Evolutionary conservation across 2,888 invertebrate genomes (phyloP).

Genomic region (Periphyllus acericola): DNA sequence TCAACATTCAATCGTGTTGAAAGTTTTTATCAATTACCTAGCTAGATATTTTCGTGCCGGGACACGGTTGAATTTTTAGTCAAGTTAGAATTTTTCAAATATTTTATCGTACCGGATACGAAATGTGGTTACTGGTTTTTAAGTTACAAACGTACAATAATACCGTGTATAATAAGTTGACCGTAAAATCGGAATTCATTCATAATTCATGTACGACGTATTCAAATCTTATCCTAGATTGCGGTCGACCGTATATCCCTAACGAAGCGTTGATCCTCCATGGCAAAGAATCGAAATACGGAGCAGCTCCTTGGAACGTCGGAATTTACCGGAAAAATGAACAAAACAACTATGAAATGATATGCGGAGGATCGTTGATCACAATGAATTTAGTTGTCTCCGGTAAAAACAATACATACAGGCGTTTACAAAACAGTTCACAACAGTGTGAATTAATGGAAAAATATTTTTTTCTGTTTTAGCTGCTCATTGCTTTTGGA

Average conservation of each 20-base stretch:
- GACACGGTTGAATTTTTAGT: too few species aligned
- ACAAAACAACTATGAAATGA: conserved; percentile 29
- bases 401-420: conserved; percentile 32
- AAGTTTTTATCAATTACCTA: neutral
- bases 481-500: conserved; percentile 62
- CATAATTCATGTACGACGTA: too few species aligned
- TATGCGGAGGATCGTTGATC: conserved; percentile 61
- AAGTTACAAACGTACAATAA: too few species aligned
- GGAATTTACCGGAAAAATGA: conserved; percentile 46
- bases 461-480: conserved; percentile 18
- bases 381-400: conserved; percentile 54
- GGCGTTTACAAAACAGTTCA: too few species aligned
- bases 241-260: conserved; percentile 65
- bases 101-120: too few species aligned
- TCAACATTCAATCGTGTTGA: neutral
- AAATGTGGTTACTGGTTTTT: too few species aligned
- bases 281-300: conserved; percentile 65
- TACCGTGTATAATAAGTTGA: too few species aligned
- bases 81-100: too few species aligned
- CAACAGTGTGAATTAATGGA: too few species aligned
- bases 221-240: conserved; percentile 65
- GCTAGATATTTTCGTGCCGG: neutral
- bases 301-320: conserved; percentile 65
- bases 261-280: conserved; percentile 64
- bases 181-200: too few species aligned